Percentiles rank a stretch among this genome's conserved stretches.
These are phyloP conservation scores for Margarornis squamiger DNA, from an alignment of 2,797 vertebrate species.

Conservation along the genomic window DNA sequence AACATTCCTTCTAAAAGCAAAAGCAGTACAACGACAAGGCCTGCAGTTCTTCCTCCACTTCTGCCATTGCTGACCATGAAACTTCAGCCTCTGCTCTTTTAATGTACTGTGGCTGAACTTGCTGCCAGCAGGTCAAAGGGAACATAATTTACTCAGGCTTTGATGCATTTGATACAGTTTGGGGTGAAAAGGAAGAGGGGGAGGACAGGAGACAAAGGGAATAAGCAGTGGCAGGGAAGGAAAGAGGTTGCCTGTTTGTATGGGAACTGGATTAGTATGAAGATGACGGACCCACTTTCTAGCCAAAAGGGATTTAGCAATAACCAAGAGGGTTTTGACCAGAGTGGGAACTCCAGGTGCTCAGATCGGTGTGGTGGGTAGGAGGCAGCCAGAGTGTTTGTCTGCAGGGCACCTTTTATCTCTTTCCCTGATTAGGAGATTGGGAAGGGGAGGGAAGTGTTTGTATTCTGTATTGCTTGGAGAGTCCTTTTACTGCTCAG, in stretches of 20 bases:
- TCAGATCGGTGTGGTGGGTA: background rate
- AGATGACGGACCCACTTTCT: conserved; percentile 77
- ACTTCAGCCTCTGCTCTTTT: conserved; percentile 62
- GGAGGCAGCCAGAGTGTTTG: background rate
- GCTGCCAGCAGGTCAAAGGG: conserved; percentile 70
- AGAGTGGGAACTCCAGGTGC: background rate
- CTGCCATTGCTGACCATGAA: conserved; percentile 40
- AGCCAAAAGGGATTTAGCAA: conserved; percentile 11
- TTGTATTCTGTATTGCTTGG: background rate
- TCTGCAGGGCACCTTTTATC: conserved; percentile 9
- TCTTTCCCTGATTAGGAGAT: background rate
- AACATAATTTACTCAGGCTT: conserved; percentile 86
- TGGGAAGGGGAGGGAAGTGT: background rate
- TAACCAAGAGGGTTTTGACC: conserved; percentile 7
- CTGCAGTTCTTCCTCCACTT: conserved; percentile 7
- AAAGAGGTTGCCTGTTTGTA: conserved; percentile 86
- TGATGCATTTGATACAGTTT: conserved; percentile 95
- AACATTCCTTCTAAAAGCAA: background rate
- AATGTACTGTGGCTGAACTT: conserved; percentile 71
- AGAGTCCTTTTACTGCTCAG: background rate
- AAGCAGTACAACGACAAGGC: background rate
- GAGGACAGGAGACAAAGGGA: conserved; percentile 69
- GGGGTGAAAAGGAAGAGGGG: conserved; percentile 82
- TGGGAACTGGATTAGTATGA: conserved; percentile 84
- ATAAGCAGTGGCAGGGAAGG: conserved; percentile 23